These are phyloP conservation scores for Loxodonta africana DNA, from an alignment of 2,113 vertebrate species.

Conservation along the genomic window DNA sequence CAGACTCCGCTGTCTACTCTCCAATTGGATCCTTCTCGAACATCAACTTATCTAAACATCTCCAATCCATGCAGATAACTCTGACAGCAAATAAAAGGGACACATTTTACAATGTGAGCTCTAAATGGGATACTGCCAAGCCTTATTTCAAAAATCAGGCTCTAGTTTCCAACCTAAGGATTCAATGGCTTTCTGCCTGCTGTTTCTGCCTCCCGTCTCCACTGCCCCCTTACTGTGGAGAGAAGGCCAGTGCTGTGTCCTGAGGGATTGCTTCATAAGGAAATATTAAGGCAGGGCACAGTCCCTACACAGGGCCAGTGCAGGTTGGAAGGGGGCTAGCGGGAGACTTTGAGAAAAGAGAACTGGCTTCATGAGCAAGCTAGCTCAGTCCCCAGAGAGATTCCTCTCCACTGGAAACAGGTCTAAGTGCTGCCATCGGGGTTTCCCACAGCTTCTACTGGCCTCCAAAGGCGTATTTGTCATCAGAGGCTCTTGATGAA, in stretches of 20 bases:
- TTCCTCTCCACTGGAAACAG: slow-evolving; percentile 67
- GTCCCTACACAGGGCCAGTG: background rate
- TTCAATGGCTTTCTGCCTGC: slow-evolving; percentile 62
- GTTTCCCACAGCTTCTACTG: slow-evolving; percentile 91
- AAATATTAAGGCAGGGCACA: slow-evolving; percentile 13
- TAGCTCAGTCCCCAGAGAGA: slow-evolving; percentile 69
- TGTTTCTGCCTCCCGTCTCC: background rate
- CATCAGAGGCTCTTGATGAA: slow-evolving; percentile 85
- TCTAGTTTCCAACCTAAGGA: slow-evolving; percentile 63
- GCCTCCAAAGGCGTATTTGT: slow-evolving; percentile 85
- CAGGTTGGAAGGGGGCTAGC: background rate
- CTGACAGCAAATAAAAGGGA: slow-evolving; percentile 54
- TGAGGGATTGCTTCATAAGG: background rate
- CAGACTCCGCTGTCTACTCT: background rate
- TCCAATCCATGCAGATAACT: slow-evolving; percentile 22
- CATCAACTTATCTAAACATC: slow-evolving; percentile 31
- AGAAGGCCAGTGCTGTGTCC: slow-evolving; percentile 27
- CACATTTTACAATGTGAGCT: slow-evolving; percentile 2
- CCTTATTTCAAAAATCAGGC: slow-evolving; percentile 63
- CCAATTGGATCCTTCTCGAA: background rate
- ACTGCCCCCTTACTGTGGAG: background rate
- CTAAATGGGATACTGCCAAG: slow-evolving; percentile 11
- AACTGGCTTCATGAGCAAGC: slow-evolving; percentile 1
- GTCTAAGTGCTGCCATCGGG: slow-evolving; percentile 87
- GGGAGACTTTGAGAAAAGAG: slow-evolving; percentile 62